phyloP scores from a whole-genome alignment of 2,113 vertebrate species.

The Penelope pileata region DNA sequence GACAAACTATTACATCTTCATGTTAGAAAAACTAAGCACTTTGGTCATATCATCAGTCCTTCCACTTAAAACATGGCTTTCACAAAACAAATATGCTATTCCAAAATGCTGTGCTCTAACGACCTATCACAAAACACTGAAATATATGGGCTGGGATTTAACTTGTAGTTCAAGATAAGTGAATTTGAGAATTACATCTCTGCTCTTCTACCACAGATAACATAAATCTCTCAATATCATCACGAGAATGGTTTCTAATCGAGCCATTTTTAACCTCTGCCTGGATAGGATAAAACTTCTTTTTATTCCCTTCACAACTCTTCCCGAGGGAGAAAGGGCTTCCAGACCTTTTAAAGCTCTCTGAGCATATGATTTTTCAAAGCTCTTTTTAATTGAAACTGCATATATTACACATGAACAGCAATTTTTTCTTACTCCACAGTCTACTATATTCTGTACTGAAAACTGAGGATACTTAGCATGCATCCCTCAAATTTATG shows the following conservation, averaged over 20 bases:
- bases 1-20: not conserved
- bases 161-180: not conserved
- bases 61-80: not conserved
- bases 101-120: not conserved
- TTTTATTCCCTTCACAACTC: not conserved
- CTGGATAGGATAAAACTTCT: not conserved
- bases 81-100: not conserved
- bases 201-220: not conserved
- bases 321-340: not conserved
- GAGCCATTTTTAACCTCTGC: not conserved
- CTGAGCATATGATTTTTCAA: not conserved
- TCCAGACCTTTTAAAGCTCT: not conserved
- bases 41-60: not conserved
- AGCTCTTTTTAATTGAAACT: not conserved
- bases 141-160: not conserved
- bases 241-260: not conserved
- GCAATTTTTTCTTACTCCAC: not conserved
- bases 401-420: not conserved
- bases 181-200: not conserved
- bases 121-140: not conserved
- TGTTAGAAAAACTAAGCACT: not conserved
- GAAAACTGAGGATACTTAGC: not conserved
- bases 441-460: not conserved
- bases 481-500: not conserved
- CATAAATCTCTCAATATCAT: not conserved